Conservation (phyloP, 2,113 vertebrate genomes). For the Charina bottae region DNA sequence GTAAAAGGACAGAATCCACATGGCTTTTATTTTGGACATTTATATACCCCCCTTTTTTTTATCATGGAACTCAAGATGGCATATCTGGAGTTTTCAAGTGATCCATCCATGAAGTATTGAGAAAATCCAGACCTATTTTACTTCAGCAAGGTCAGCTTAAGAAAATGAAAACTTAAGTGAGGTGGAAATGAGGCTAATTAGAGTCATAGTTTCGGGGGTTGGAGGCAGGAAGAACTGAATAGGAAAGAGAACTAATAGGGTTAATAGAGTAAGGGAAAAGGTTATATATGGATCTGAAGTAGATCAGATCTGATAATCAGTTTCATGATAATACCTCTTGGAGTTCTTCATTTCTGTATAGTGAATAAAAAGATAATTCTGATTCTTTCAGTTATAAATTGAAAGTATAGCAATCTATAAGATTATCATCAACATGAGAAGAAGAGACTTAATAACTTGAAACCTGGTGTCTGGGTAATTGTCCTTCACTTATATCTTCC, state of each 20-base stretch:
- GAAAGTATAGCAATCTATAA: not conserved
- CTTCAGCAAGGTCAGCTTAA: not conserved
- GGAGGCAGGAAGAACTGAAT: not conserved
- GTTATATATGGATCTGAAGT: not conserved
- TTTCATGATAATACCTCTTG: constrained; percentile 3
- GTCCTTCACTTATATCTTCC: not conserved
- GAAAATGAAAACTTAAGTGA: not conserved
- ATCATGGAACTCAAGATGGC: not conserved
- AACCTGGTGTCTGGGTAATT: not conserved
- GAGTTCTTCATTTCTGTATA: not conserved
- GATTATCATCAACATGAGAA: not conserved
- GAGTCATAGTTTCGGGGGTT: not conserved
- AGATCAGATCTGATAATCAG: not conserved
- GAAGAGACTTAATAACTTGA: constrained; percentile 8
- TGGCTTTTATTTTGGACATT: not conserved
- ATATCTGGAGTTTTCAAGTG: not conserved
- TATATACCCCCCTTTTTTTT: not conserved
- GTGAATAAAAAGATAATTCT: constrained; percentile 1
- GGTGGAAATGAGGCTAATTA: not conserved
- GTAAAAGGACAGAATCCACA: too few relatives aligned
- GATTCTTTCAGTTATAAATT: constrained; percentile 28
- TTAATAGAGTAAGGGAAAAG: not conserved
- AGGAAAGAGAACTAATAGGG: not conserved
- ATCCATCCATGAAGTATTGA: not conserved
- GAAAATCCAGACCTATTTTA: not conserved